phyloP scores from a whole-genome alignment of 2,797 vertebrate genomes.

The Octomys mimax region DNA sequence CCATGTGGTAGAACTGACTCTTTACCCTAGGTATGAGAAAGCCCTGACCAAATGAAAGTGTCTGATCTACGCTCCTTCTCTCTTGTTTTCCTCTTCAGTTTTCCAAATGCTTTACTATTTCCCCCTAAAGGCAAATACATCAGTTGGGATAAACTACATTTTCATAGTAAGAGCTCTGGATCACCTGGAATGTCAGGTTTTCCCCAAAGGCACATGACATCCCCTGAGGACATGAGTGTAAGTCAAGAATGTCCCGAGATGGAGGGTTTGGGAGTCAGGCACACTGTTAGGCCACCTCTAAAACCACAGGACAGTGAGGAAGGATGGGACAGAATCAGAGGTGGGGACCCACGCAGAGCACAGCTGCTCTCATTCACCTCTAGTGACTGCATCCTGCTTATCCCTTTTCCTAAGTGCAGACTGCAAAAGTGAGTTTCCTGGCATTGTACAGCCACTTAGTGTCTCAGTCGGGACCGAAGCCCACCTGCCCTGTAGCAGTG shows the following conservation, averaged over 20 bases:
- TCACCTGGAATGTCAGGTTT: not conserved
- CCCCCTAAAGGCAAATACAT: not conserved
- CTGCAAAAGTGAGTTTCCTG: not conserved
- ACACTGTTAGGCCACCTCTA: accelerated
- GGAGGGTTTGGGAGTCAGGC: not conserved
- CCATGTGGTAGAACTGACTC: not conserved
- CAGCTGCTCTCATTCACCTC: not conserved
- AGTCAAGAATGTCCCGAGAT: not conserved
- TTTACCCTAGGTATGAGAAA: not conserved
- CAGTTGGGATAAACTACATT: not conserved
- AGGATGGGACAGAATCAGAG: not conserved
- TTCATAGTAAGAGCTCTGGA: not conserved
- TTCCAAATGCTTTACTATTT: constrained; percentile 12
- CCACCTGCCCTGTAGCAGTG: accelerated
- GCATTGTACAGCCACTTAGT: not conserved
- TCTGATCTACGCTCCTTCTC: not conserved
- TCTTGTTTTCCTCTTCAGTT: not conserved
- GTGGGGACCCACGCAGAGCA: not conserved
- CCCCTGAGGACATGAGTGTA: not conserved
- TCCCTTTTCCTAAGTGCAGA: not conserved
- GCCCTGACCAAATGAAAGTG: not conserved
- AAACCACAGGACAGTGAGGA: not conserved
- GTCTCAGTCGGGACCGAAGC: not conserved
- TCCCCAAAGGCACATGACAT: not conserved
- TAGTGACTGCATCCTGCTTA: not conserved